Evolutionary conservation across 2,888 invertebrate species (phyloP).

Genomic region (Eristalis pertinax): DNA sequence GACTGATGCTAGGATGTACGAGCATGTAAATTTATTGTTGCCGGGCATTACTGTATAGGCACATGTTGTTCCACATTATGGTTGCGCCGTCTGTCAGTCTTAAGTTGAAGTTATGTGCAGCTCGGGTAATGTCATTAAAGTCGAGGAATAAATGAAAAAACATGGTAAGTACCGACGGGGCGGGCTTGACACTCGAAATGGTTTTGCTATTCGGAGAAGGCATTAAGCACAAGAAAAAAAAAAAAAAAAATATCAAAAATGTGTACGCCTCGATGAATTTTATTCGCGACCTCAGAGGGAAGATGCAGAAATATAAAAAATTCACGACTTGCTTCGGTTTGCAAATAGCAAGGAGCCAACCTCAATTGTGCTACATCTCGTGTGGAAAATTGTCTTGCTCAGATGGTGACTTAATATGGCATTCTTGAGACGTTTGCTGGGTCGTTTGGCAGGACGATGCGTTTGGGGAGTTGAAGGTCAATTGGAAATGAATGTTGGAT

Average conservation of each 20-base stretch:
- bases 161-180: not conserved
- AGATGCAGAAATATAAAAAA: not conserved
- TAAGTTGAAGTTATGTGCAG: not conserved
- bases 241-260: not conserved
- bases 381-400: not conserved
- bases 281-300: not conserved
- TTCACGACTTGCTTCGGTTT: not conserved
- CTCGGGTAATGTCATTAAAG: conserved; percentile 20
- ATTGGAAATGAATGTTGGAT: no score
- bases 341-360: not conserved
- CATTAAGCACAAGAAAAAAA: not conserved
- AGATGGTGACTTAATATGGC: not conserved
- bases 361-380: not conserved
- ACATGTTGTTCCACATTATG: not conserved
- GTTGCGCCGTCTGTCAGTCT: conserved; percentile 7
- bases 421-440: not conserved
- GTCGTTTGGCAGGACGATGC: not conserved
- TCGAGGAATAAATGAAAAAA: conserved; percentile 34
- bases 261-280: not conserved
- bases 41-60: conserved; percentile 15
- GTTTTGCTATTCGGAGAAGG: not conserved
- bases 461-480: no score
- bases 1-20: conserved; percentile 51
- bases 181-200: not conserved
- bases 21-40: conserved; percentile 29